Evolutionary conservation across 2,888 invertebrate genomes (phyloP).

Genomic region (Troglohyphantes excavatus): DNA sequence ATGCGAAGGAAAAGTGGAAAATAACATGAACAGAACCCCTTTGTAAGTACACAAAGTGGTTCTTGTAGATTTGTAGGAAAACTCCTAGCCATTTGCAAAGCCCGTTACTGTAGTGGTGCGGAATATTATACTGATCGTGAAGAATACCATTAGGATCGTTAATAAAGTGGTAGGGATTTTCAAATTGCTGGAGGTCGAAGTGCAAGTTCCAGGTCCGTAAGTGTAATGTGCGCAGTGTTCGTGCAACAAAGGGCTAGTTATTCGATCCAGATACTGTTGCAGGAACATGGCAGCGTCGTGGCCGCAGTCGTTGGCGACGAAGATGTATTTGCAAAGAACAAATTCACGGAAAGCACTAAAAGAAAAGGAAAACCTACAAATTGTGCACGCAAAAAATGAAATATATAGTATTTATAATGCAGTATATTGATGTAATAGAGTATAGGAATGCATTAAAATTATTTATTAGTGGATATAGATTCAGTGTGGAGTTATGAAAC

Average conservation of each 20-base stretch:
- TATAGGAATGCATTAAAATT: no score
- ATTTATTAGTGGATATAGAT: no score
- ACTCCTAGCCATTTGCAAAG: constrained; percentile 11
- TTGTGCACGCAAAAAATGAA: no score
- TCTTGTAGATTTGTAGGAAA: background rate
- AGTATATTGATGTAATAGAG: no score
- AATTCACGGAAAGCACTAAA: constrained; percentile 79
- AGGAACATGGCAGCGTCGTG: constrained; percentile 77
- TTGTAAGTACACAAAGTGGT: background rate
- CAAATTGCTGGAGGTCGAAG: constrained; percentile 2
- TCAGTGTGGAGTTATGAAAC: no score
- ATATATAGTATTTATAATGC: no score
- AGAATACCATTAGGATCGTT: constrained; percentile 16
- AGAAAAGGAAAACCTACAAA: background rate
- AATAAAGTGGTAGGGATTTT: background rate
- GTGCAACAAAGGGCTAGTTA: constrained; percentile 79
- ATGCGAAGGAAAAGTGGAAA: background rate
- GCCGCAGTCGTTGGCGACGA: constrained; percentile 79
- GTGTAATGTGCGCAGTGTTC: constrained; percentile 80
- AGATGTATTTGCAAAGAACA: constrained; percentile 78
- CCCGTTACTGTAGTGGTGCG: background rate
- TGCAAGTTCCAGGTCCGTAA: constrained; percentile 78
- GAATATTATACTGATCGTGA: background rate
- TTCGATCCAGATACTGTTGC: constrained; percentile 78
- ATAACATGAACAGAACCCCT: no score